These are phyloP conservation scores for Atlantisia rogersi DNA, from an alignment of 2,113 vertebrate genomes.

Conservation along the genomic window DNA sequence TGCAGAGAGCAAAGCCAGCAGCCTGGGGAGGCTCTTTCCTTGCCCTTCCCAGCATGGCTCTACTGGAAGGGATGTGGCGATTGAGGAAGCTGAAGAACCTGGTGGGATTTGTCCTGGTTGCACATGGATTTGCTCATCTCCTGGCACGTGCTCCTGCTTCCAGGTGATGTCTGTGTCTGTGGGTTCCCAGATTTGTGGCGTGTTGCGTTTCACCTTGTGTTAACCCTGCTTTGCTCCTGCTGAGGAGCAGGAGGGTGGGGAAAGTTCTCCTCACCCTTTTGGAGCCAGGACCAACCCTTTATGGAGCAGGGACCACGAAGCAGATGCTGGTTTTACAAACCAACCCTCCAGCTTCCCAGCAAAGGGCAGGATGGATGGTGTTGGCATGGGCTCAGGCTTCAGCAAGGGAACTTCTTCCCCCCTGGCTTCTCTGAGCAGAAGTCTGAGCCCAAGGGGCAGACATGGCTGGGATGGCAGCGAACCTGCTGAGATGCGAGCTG, in stretches of 20 bases:
- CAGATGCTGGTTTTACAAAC: background rate
- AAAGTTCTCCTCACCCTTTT: background rate
- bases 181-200: background rate
- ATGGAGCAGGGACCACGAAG: fast-evolving
- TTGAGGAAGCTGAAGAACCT: background rate
- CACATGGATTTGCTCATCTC: background rate
- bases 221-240: background rate
- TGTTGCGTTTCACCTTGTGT: fast-evolving
- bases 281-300: background rate
- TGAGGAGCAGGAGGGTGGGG: background rate
- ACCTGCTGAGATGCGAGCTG: fast-evolving
- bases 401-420: background rate
- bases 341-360: background rate
- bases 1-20: background rate
- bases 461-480: background rate
- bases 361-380: fast-evolving
- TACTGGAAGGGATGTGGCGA: background rate
- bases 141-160: fast-evolving
- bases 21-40: background rate
- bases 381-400: background rate
- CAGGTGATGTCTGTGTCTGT: fast-evolving
- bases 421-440: background rate
- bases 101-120: background rate
- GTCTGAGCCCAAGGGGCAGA: background rate
- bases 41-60: background rate